These are phyloP conservation scores for Semaprochilodus insignis DNA, from an alignment of 2,797 vertebrate genomes.

Conservation along the genomic window DNA sequence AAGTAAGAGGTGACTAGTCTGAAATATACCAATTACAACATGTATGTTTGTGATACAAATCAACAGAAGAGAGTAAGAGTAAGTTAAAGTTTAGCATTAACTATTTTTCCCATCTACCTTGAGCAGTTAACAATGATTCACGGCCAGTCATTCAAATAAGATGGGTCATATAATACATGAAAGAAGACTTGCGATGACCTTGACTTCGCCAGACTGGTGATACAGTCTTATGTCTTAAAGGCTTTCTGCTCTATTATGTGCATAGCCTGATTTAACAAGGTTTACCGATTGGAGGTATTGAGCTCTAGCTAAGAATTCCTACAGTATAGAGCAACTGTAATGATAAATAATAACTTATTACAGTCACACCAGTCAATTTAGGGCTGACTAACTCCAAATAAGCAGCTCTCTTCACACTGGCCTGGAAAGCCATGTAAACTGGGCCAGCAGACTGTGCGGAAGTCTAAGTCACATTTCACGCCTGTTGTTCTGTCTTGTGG, in stretches of 20 bases:
- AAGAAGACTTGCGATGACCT: background rate
- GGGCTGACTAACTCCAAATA: background rate
- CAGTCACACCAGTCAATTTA: background rate
- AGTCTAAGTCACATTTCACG: slow-evolving; percentile 24
- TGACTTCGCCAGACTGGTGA: background rate
- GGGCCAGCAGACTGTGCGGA: slow-evolving; percentile 14
- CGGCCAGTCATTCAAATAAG: background rate
- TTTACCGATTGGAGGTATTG: background rate
- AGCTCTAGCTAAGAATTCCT: background rate
- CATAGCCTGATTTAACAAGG: background rate
- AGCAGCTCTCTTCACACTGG: slow-evolving; percentile 26
- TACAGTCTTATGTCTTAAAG: background rate
- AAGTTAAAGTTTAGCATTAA: too few species aligned
- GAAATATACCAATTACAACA: too few species aligned
- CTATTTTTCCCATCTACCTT: too few species aligned
- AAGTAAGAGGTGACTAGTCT: too few species aligned
- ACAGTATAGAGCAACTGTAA: background rate
- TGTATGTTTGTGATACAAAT: too few species aligned
- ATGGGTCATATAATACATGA: background rate
- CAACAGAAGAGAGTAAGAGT: too few species aligned
- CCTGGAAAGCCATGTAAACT: slow-evolving; percentile 8
- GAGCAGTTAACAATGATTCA: background rate
- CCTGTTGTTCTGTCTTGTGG: slow-evolving; percentile 33
- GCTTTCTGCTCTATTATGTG: background rate
- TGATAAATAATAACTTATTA: background rate